Percentiles rank a stretch among this genome's conserved stretches.
These are phyloP conservation scores for Agrotis exclamationis DNA, from an alignment of 2,888 invertebrate species.

Conservation along the genomic window DNA sequence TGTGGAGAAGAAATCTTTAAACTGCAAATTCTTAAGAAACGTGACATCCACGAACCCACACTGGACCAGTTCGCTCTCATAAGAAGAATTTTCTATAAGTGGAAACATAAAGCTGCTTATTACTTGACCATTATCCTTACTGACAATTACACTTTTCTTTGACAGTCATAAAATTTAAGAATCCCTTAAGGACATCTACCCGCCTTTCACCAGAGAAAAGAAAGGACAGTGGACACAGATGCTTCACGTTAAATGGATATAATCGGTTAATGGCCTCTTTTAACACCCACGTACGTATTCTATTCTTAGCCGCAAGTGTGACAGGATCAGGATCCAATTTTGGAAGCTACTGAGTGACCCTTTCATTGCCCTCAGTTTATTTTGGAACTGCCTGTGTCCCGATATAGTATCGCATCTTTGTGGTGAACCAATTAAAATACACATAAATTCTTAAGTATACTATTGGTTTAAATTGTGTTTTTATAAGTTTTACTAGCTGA, in stretches of 20 bases:
- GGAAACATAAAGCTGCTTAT: too few relatives aligned
- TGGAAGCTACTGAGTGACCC: background rate
- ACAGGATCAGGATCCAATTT: conserved; percentile 8
- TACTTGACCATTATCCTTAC: background rate
- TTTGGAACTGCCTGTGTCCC: background rate
- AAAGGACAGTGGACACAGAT: conserved; percentile 11
- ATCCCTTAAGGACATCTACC: conserved; percentile 6
- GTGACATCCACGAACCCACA: too few relatives aligned
- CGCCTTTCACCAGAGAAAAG: background rate
- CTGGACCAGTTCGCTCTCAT: too few relatives aligned
- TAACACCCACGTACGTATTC: conserved; percentile 35
- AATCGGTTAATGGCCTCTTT: conserved; percentile 22
- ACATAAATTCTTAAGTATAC: background rate
- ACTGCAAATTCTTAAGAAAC: too few relatives aligned
- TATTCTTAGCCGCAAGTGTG: conserved; percentile 35
- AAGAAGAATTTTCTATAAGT: too few relatives aligned
- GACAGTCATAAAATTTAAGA: conserved; percentile 16
- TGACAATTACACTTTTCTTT: background rate
- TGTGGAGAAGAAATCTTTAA: too few relatives aligned
- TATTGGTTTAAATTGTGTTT: too few relatives aligned
- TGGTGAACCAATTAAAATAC: background rate
- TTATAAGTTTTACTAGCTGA: too few relatives aligned
- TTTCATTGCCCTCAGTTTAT: background rate
- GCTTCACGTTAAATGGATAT: conserved; percentile 16
- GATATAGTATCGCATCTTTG: background rate